Evolutionary conservation across 2,888 invertebrate genomes (phyloP).

Genomic region (Chloroclystis v-ata): DNA sequence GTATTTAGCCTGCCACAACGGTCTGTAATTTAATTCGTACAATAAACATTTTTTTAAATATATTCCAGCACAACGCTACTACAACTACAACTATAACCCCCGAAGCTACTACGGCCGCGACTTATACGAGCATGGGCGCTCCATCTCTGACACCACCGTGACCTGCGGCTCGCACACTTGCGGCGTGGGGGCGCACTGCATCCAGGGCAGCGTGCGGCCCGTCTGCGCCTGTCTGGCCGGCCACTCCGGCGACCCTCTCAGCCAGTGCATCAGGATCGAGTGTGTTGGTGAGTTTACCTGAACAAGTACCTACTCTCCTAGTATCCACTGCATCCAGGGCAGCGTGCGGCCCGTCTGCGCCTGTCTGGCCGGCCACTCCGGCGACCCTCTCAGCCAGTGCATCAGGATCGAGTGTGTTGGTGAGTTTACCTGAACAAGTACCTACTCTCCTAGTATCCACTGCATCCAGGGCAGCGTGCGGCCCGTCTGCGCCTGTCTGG

Average conservation of each 20-base stretch:
- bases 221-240: conserved; percentile 89
- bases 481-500: conserved; percentile 88
- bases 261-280: conserved; percentile 84
- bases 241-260: conserved; percentile 87
- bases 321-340: conserved; percentile 80
- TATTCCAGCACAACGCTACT: conserved; percentile 59
- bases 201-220: conserved; percentile 82
- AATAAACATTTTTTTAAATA: too few relatives aligned
- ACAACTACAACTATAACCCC: conserved; percentile 46
- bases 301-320: conserved; percentile 48
- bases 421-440: conserved; percentile 59
- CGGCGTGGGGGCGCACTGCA: conserved; percentile 83
- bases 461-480: conserved; percentile 82
- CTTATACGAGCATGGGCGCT: conserved; percentile 64
- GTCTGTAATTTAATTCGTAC: too few relatives aligned
- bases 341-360: conserved; percentile 88
- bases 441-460: too few relatives aligned
- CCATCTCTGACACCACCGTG: conserved; percentile 65
- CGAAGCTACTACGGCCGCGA: conserved; percentile 55
- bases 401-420: conserved; percentile 85
- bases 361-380: conserved; percentile 87
- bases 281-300: conserved; percentile 82
- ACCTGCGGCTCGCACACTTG: conserved; percentile 81
- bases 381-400: conserved; percentile 87
- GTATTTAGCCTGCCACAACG: too few relatives aligned